phyloP scores from a whole-genome alignment of 2,888 invertebrate species.

The Meteorus colon region DNA sequence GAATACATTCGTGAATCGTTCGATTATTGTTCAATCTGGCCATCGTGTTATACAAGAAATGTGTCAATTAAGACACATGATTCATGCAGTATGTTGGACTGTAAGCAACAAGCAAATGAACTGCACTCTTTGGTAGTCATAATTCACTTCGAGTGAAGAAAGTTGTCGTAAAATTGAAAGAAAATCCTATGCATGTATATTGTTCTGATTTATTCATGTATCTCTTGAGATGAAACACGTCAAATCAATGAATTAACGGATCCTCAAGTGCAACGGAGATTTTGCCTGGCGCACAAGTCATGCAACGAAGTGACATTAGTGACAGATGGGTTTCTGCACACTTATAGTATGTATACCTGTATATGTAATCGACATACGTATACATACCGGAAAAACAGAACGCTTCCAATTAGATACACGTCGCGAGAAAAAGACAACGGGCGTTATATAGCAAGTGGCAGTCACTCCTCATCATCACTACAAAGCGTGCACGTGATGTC shows the following conservation, averaged over 20 bases:
- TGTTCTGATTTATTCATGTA: neutral
- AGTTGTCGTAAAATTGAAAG: neutral
- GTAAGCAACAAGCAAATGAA: too few relatives aligned
- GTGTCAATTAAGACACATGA: slow-evolving; percentile 28
- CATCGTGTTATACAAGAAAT: neutral
- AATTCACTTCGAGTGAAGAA: neutral
- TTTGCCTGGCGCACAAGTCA: slow-evolving; percentile 28
- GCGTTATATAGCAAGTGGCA: slow-evolving; percentile 1
- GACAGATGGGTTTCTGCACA: neutral
- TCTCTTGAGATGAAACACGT: neutral
- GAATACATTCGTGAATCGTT: neutral
- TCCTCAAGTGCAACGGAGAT: slow-evolving; percentile 8
- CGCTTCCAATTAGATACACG: slow-evolving; percentile 53
- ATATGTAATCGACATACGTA: slow-evolving; percentile 42
- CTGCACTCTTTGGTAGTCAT: too few relatives aligned
- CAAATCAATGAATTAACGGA: slow-evolving; percentile 21
- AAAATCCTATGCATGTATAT: neutral
- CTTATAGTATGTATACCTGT: neutral
- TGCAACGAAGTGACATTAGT: neutral
- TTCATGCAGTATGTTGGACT: neutral
- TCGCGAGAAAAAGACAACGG: slow-evolving; percentile 38
- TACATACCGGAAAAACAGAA: slow-evolving; percentile 41
- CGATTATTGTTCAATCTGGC: slow-evolving; percentile 27
- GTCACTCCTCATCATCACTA: slow-evolving; percentile 42
- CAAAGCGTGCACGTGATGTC: slow-evolving; percentile 43